phyloP scores from a whole-genome alignment of 2,797 vertebrate genomes.

The Anas georgica region DNA sequence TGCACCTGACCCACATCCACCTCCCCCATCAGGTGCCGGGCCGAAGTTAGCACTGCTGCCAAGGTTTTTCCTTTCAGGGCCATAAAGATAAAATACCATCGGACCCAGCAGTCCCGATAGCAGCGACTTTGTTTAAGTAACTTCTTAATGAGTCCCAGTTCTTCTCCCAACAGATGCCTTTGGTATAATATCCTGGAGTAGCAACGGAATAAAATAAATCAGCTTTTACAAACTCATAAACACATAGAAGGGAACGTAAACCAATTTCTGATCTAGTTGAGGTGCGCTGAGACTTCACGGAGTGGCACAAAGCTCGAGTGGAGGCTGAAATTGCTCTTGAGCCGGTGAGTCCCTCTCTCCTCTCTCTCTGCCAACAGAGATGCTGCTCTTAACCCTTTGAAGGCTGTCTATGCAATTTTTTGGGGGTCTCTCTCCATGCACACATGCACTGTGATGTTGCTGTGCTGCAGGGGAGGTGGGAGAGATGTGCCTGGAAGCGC shows the following conservation, averaged over 20 bases:
- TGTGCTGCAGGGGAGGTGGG: no score
- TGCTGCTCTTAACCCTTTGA: constrained; percentile 44
- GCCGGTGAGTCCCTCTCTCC: constrained; percentile 49
- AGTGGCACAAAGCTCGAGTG: constrained; percentile 68
- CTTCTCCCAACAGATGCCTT: constrained; percentile 32
- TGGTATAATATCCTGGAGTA: constrained; percentile 32
- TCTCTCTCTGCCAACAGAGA: constrained; percentile 4
- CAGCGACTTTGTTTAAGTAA: constrained; percentile 46
- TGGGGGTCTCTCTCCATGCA: not conserved
- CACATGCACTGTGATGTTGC: not conserved
- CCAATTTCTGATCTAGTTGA: constrained; percentile 66
- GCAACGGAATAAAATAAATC: constrained; percentile 51
- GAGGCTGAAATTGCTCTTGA: constrained; percentile 69
- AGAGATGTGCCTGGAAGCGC: not conserved
- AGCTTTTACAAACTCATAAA: constrained; percentile 67
- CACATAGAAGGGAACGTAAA: constrained; percentile 65
- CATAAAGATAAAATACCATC: not conserved
- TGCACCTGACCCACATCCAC: constrained; percentile 19
- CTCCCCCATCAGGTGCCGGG: not conserved
- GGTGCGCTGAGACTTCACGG: constrained; percentile 58
- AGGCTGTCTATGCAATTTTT: not conserved
- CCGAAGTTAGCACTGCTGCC: not conserved
- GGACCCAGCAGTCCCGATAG: not conserved
- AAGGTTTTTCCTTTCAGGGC: not conserved
- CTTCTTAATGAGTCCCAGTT: constrained; percentile 23